Conservation (phyloP, 2,113 vertebrate species). For the Dicentrarchus labrax region DNA sequence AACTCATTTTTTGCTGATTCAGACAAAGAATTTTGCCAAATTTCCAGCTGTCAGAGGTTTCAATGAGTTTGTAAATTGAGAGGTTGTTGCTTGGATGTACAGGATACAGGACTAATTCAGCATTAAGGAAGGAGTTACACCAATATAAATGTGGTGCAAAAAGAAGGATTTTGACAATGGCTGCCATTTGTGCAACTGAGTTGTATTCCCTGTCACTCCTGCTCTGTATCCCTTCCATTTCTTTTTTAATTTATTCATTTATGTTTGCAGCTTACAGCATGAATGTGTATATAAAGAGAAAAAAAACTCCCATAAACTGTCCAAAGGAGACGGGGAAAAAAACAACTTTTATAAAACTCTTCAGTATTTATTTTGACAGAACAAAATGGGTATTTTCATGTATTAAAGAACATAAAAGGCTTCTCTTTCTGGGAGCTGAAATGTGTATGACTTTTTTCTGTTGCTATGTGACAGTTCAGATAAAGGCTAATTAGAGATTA, state of each 20-base stretch:
- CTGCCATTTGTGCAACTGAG: background rate
- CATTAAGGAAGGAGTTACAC: background rate
- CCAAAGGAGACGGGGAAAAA: conserved; percentile 29
- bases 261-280: conserved; percentile 66
- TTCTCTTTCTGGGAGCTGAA: conserved; percentile 80
- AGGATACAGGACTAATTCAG: background rate
- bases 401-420: conserved; percentile 67
- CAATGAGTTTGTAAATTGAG: background rate
- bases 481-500: conserved; percentile 81
- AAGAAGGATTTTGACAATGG: conserved; percentile 14
- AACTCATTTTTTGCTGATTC: background rate
- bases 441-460: conserved; percentile 80
- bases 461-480: conserved; percentile 85
- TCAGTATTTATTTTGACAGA: conserved; percentile 85
- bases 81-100: background rate
- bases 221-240: conserved; percentile 25
- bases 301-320: conserved; percentile 57
- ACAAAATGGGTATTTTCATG: conserved; percentile 82
- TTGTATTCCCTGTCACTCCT: background rate
- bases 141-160: background rate
- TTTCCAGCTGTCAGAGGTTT: background rate
- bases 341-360: conserved; percentile 76
- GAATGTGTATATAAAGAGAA: conserved; percentile 76
- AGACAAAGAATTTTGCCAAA: background rate
- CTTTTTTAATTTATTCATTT: conserved; percentile 56